A percentile compares a stretch with the other conserved stretches of the same genome.
These are phyloP conservation scores for Meiosimyza platycephala DNA, from an alignment of 2,888 invertebrate genomes.

Conservation along the genomic window DNA sequence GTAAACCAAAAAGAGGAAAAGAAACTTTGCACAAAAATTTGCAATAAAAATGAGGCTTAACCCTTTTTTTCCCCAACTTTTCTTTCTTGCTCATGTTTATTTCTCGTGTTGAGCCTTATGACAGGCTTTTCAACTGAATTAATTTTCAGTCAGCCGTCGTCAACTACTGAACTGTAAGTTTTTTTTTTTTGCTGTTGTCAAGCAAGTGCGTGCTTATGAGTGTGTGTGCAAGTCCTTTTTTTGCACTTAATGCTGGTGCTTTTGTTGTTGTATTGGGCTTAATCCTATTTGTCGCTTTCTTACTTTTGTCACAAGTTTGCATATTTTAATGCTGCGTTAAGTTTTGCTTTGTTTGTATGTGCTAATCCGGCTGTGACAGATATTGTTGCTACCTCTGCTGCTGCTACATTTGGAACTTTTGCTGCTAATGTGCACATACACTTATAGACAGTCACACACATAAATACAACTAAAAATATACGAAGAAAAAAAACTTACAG, in stretches of 20 bases:
- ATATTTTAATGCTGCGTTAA: constrained; percentile 15
- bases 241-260: background rate
- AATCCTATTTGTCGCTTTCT: constrained; percentile 22
- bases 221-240: background rate
- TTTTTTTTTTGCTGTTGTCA: background rate
- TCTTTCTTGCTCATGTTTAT: too few species aligned
- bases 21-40: background rate
- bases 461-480: too few species aligned
- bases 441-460: too few species aligned
- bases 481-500: too few species aligned
- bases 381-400: too few species aligned
- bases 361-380: too few species aligned
- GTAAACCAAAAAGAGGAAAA: background rate
- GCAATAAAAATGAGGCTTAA: constrained; percentile 10
- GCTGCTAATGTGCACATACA: too few species aligned
- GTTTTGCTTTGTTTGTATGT: constrained; percentile 9
- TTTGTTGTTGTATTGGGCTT: constrained; percentile 9
- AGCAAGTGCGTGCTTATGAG: background rate
- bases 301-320: constrained; percentile 23
- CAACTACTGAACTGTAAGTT: constrained; percentile 5
- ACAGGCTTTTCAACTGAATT: constrained; percentile 19
- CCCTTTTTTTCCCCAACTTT: background rate
- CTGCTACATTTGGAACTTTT: too few species aligned
- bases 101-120: background rate
- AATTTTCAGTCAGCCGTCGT: constrained; percentile 3